Base-by-base conservation (phyloP, 2,113 vertebrate species). In the Syngnathoides biaculeatus region DNA sequence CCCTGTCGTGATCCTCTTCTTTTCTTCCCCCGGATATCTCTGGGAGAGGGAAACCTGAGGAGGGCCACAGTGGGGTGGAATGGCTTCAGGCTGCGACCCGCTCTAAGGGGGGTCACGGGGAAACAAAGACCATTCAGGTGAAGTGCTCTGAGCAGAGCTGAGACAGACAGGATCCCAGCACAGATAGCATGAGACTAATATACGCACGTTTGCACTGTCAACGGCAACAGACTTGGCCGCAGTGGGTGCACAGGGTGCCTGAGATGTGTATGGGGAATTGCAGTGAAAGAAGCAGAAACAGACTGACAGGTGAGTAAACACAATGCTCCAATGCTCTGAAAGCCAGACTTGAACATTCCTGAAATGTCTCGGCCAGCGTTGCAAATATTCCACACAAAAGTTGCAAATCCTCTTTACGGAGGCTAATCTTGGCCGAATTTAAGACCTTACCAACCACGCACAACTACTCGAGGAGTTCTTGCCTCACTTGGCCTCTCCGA, bases 111-210 rank as follows among this genome's bases (percentile, higher is more conserved):
- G 79, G 82, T 83, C 84, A 76, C 10, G 0, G 64, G 64, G 71
- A 89, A 86, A 93, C 91, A 92, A 92, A 92, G 89, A 79, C 81
- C 81, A 87, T 91, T 92, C 89, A 92, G 91, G 91, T 91, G 87
- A 86, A 86, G 22, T 38, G 63, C 84, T 85, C 74, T 69, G 71
- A 82, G 79, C 80, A 10, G 67, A 71, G 69, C 78, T 8, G 78
- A 87, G 81, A 87, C 85, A 81, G 84, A 75, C 83, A 74, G 83
- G 77, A 86, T 90, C 85, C 86, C 80, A 69, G 64, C 27, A 63
- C 74, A 81, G 89, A 90, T 85, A 89, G 88, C 74, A 76, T 35
- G 71, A 67, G 76, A 76, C 88, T 86, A 86, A 90, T 84, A 86
- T 84, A 83, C 71, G 62, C 19, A 71, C 81, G 73, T 86, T 86